Conservation (phyloP, 2,797 vertebrate species). For the Tympanoctomys barrerae region DNA sequence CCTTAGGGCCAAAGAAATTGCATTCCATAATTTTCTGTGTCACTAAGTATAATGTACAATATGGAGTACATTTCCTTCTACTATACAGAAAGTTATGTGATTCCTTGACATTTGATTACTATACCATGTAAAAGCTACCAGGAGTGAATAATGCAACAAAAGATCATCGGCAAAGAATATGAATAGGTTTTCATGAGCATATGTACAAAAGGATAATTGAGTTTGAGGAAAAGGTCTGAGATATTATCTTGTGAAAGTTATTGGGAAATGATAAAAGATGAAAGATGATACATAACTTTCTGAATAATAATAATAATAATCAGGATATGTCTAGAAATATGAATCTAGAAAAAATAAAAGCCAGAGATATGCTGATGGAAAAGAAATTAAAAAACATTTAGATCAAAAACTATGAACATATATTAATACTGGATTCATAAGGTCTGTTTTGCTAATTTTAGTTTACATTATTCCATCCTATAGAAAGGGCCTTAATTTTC, state of each 20-base stretch:
- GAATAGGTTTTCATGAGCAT: neutral
- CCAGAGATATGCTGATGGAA: neutral
- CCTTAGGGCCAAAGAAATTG: neutral
- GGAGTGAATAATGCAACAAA: neutral
- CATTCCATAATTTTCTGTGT: too few species aligned
- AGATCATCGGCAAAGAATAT: neutral
- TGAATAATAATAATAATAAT: neutral
- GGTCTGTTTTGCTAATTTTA: neutral
- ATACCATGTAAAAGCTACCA: neutral
- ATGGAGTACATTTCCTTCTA: neutral
- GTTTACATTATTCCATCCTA: neutral
- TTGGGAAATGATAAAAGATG: neutral
- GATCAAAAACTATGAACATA: neutral
- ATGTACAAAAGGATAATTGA: neutral
- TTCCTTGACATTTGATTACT: too few species aligned
- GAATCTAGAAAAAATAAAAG: neutral
- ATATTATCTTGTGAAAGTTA: neutral
- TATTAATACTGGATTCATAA: neutral
- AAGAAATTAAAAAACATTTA: neutral
- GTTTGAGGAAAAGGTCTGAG: neutral
- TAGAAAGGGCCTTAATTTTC: neutral
- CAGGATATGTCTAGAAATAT: neutral
- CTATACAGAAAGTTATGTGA: too few species aligned
- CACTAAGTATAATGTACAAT: too few species aligned
- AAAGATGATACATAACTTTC: too few species aligned